Evolutionary conservation across 2,797 vertebrate genomes (phyloP).

Genomic region (Enoplosus armatus): DNA sequence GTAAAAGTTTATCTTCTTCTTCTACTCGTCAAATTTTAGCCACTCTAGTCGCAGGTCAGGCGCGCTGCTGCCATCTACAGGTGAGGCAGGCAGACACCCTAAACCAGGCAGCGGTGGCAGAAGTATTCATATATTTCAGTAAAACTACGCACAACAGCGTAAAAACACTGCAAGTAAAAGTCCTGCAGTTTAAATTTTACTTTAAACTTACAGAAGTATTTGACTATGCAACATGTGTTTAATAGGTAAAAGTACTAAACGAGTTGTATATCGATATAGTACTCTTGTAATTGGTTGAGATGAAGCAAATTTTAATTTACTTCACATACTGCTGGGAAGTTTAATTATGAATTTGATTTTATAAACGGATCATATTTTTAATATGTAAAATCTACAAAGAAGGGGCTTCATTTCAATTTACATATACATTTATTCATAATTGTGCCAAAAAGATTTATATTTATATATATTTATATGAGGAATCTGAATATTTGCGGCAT

Average conservation of each 20-base stretch:
- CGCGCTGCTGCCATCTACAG: slow-evolving; percentile 63
- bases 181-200: too few relatives aligned
- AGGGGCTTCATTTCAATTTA: background rate
- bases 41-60: rapidly evolving
- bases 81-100: background rate
- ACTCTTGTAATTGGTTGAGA: background rate
- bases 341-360: background rate
- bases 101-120: background rate
- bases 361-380: background rate
- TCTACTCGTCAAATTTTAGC: background rate
- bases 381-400: background rate
- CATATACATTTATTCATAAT: background rate
- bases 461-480: background rate
- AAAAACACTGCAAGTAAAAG: background rate
- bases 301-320: background rate
- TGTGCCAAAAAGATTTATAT: background rate
- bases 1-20: slow-evolving; percentile 21
- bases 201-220: background rate
- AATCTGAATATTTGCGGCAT: background rate
- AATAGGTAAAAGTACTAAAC: background rate
- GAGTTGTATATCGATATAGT: background rate
- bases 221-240: background rate
- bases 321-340: background rate
- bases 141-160: background rate
- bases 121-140: background rate